Base-by-base conservation (phyloP, 2,888 invertebrate species). In the Brenthis hecate region DNA sequence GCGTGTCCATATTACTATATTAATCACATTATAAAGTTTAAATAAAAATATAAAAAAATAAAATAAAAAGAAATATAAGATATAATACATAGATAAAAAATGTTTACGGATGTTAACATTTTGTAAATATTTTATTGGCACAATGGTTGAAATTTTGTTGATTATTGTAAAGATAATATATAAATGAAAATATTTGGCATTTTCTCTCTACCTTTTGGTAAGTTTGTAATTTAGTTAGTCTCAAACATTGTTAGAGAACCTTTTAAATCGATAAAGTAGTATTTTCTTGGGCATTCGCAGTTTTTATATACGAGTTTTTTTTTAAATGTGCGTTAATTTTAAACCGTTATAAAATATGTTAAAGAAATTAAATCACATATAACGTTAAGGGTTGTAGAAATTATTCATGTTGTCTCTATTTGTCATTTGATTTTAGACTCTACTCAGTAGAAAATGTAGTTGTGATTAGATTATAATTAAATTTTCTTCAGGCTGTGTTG, bases 61-160 rank as follows among this genome's bases (percentile, higher is more conserved):
- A 51, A 53, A 28, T 28, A 28, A 28, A 28, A 62, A 36, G 16
- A 32, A 4, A 16, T 36, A 56, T 16, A 13, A 36, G 6, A 51
- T 53, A 62, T 19, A 28, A 28, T 28, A 2, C 1, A 36, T 6
- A 55, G 11, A 51, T 13, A 56, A 68, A 62, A 28, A 54, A 56
- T 71, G 68, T 71, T 71, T 71, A 71, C 68, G 53, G 68, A 51
- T 65, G 70, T 71, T 71, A 65, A 57, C 54, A 68, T 57, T 54
- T 57, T 71, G 68, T 68, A 66, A 62, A 71, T 71, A 63, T 58
- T 68, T 65, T 54, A 68, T 57, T 63, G 71, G 61, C 55, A 16
- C 28, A 54, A 47, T 47, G n/a, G 23, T n/a, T 65, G 6, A 53
- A 58, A 53, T 50, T 28, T 60, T 66, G 43, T 54, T 54, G 8